Evolutionary conservation across 35 echinoderm and acorn worm genomes (phyloP).

Genomic region (Strongylocentrotus purpuratus): DNA sequence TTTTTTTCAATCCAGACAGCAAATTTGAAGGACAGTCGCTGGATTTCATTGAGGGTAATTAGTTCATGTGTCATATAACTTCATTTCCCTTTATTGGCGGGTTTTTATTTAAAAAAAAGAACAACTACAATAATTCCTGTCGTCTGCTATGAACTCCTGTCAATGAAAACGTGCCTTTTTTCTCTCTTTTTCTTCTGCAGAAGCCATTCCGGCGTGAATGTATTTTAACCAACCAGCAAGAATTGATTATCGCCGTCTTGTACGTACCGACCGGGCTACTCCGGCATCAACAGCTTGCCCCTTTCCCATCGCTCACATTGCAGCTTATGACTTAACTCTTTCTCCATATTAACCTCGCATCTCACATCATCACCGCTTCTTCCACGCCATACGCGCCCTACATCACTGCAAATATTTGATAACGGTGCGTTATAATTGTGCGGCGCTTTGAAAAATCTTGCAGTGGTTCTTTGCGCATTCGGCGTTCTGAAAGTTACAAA

Average conservation of each 20-base stretch:
- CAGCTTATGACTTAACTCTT: not conserved
- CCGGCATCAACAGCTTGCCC: not conserved
- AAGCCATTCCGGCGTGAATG: slow-evolving; percentile 8
- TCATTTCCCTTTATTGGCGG: not conserved
- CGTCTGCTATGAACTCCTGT: not conserved
- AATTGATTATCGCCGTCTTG: not conserved
- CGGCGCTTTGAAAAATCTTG: not conserved
- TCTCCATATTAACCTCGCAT: not conserved
- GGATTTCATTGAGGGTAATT: not conserved
- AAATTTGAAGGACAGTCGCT: not conserved
- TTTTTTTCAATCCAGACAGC: not conserved
- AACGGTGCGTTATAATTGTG: not conserved
- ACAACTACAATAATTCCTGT: not conserved
- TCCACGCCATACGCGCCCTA: not conserved
- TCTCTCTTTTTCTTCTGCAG: not conserved
- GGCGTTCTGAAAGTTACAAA: not conserved
- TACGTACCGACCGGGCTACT: not conserved
- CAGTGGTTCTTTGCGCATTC: not conserved
- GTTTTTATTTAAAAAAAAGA: not conserved
- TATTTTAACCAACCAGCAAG: not conserved
- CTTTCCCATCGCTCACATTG: not conserved
- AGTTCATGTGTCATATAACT: slow-evolving; percentile 13
- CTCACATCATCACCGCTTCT: not conserved
- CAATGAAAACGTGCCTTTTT: not conserved
- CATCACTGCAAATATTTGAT: not conserved